These are phyloP conservation scores for Arrhamphus sclerolepis DNA, from an alignment of 2,797 vertebrate genomes.

Conservation along the genomic window DNA sequence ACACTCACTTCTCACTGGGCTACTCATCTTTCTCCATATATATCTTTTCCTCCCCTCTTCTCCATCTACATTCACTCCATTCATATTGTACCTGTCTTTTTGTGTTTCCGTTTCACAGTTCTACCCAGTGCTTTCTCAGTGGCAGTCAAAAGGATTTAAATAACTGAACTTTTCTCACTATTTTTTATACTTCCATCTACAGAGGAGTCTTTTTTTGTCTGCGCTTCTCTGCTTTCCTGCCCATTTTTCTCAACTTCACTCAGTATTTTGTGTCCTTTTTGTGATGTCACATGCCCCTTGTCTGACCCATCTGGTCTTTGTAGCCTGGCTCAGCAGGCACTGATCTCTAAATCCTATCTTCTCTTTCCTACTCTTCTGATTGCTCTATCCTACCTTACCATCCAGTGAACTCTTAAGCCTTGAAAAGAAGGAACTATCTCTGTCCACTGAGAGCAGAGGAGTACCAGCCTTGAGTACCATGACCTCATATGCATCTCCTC, in stretches of 20 bases:
- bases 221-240: conserved; percentile 13
- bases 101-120: conserved; percentile 64
- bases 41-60: conserved; percentile 70
- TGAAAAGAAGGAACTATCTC: conserved; percentile 72
- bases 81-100: conserved; percentile 68
- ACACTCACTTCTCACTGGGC: conserved; percentile 65
- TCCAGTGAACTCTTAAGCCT: conserved; percentile 64
- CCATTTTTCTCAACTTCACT: conserved; percentile 20
- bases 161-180: conserved; percentile 68
- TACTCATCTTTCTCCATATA: conserved; percentile 73
- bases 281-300: conserved; percentile 66
- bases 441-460: conserved; percentile 64
- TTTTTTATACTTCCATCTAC: conserved; percentile 54
- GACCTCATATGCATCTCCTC: conserved; percentile 52
- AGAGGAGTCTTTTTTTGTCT: conserved; percentile 31
- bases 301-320: conserved; percentile 77
- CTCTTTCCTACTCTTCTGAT: conserved; percentile 60
- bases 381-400: conserved; percentile 51
- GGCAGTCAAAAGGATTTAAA: conserved; percentile 67
- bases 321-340: conserved; percentile 75
- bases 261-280: conserved; percentile 34
- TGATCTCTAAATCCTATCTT: conserved; percentile 80
- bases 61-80: conserved; percentile 71
- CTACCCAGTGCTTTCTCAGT: conserved; percentile 41
- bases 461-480: conserved; percentile 42